These are phyloP conservation scores for Eulacestoma nigropectus DNA, from an alignment of 2,113 vertebrate genomes.

Conservation along the genomic window DNA sequence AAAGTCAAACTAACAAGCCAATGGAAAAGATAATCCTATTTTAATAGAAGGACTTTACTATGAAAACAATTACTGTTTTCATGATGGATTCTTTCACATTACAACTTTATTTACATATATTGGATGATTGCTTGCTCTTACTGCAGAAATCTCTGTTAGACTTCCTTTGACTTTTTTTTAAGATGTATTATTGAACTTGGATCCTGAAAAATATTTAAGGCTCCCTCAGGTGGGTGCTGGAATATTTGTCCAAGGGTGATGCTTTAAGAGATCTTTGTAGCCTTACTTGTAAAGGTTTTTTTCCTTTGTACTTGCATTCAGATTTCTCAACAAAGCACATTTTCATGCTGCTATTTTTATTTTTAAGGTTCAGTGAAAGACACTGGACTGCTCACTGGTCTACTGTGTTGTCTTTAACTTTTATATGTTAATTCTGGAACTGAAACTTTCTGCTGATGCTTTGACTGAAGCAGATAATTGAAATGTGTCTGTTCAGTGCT, in stretches of 20 bases:
- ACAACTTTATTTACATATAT: neutral
- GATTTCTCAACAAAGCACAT: neutral
- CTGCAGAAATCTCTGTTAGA: neutral
- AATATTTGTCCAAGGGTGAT: neutral
- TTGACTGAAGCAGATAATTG: neutral
- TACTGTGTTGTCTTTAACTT: constrained; percentile 4
- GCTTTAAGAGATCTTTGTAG: neutral
- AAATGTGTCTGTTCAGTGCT: neutral
- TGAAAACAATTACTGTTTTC: neutral
- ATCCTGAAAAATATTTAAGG: neutral
- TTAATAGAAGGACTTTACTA: neutral
- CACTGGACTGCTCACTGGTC: neutral
- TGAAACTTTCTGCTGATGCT: neutral
- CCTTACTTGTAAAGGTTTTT: neutral
- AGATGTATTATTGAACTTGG: neutral
- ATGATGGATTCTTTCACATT: neutral
- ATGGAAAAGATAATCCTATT: neutral
- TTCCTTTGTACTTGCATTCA: neutral
- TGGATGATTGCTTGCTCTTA: neutral
- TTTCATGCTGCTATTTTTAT: neutral
- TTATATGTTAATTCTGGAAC: neutral
- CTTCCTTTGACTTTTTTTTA: neutral
- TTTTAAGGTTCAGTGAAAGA: neutral
- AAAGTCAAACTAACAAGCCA: neutral
- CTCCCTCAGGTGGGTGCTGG: neutral